Percentiles rank a stretch among this genome's conserved stretches.
These are phyloP conservation scores for Podocnemis expansa DNA, from an alignment of 2,113 vertebrate species.

Conservation along the genomic window DNA sequence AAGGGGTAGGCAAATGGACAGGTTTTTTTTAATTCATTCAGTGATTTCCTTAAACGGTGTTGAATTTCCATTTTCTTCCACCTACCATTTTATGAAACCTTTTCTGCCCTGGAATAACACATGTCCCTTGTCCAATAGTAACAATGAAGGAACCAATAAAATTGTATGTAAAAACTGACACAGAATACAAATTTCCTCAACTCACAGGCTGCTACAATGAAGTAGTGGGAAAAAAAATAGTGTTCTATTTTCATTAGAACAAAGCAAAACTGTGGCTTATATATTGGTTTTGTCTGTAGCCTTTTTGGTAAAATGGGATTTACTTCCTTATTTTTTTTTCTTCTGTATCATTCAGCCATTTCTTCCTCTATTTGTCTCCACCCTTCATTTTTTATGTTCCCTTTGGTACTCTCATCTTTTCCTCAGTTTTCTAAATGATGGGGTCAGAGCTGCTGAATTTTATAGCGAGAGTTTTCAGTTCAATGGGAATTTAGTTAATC, in stretches of 20 bases:
- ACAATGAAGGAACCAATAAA: conserved; percentile 56
- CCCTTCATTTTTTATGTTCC: background rate
- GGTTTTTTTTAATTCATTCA: conserved; percentile 91
- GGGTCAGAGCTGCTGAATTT: conserved; percentile 17
- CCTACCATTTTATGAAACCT: conserved; percentile 71
- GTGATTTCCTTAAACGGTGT: conserved; percentile 80
- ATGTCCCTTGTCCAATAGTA: conserved; percentile 50
- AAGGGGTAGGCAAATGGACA: conserved; percentile 87
- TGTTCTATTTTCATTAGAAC: background rate
- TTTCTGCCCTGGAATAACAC: conserved; percentile 64
- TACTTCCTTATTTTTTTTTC: background rate
- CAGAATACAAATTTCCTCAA: conserved; percentile 22
- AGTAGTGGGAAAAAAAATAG: background rate
- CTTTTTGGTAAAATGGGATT: background rate
- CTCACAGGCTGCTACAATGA: background rate
- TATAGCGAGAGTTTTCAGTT: conserved; percentile 21
- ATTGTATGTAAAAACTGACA: conserved; percentile 60
- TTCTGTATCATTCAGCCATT: background rate
- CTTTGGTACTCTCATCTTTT: background rate
- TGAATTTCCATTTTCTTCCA: conserved; percentile 79
- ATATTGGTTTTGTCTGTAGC: background rate
- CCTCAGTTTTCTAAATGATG: conserved; percentile 29
- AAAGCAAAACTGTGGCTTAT: background rate
- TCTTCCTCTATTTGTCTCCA: background rate
- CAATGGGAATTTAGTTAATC: conserved; percentile 38